Percentiles rank a stretch among this genome's conserved stretches.
Evolutionary conservation across 1,140 invertebrate genomes (phyloP).

Genomic region (Scaptodrosophila lebanonensis): DNA sequence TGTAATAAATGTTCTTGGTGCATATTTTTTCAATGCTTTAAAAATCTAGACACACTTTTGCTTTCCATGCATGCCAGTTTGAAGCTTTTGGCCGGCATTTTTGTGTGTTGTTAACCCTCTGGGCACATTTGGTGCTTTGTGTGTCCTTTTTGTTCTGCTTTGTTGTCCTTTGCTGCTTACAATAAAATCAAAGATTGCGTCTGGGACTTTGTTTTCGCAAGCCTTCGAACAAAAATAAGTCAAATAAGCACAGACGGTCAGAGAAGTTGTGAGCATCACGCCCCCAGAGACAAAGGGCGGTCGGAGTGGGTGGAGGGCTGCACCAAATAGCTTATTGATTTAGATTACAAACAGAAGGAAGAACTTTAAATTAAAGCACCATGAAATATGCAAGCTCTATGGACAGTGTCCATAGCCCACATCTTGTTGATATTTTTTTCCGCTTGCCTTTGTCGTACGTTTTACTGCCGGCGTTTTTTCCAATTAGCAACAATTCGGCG

Average conservation of each 20-base stretch:
- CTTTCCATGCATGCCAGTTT: not conserved
- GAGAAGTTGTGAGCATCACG: not conserved
- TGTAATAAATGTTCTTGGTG: too few species aligned
- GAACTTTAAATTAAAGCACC: conserved; percentile 36
- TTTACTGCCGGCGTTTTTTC: conserved; percentile 19
- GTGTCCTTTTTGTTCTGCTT: conserved; percentile 35
- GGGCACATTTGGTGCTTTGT: conserved; percentile 48
- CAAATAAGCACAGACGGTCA: conserved; percentile 27
- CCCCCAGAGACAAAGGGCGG: conserved; percentile 10
- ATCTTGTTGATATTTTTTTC: not conserved
- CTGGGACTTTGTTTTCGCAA: conserved; percentile 43
- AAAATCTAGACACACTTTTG: not conserved
- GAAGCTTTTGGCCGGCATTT: conserved; percentile 16
- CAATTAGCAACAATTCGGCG: conserved; percentile 27
- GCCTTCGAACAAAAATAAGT: conserved; percentile 35
- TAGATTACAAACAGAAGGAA: conserved; percentile 14
- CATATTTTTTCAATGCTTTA: not conserved
- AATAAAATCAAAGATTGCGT: conserved; percentile 50
- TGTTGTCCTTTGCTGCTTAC: conserved; percentile 38
- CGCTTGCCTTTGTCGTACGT: conserved; percentile 3
- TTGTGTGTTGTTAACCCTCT: conserved; percentile 43
- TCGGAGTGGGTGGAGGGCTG: conserved; percentile 3
- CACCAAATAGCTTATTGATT: conserved; percentile 45
- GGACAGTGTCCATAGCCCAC: not conserved
- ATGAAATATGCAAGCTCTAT: conserved; percentile 11